A percentile compares a stretch with the other conserved stretches of the same genome.
Conservation (phyloP, 2,113 vertebrate genomes). For the Puma concolor region DNA sequence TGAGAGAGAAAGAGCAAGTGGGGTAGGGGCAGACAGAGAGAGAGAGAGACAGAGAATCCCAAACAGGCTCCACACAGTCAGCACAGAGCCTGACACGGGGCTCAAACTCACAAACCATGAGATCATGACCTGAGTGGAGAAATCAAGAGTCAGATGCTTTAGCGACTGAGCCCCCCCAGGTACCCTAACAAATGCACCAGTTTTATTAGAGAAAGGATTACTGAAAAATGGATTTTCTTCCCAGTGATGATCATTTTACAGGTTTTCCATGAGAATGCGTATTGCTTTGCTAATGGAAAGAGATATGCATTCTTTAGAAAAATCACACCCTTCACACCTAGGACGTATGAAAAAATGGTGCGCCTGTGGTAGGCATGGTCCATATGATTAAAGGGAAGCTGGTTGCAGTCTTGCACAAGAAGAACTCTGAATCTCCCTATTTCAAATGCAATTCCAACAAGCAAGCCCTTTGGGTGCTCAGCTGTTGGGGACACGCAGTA, state of each 20-base stretch:
- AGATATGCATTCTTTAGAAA: neutral
- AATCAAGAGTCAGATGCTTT: too few relatives aligned
- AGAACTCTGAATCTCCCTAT: neutral
- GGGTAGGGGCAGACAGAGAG: too few relatives aligned
- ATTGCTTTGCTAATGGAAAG: neutral
- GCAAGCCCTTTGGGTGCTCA: too few relatives aligned
- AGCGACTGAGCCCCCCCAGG: too few relatives aligned
- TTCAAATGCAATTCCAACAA: neutral
- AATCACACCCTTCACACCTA: neutral
- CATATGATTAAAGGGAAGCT: neutral
- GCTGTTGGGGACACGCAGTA: neutral
- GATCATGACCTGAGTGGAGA: too few relatives aligned
- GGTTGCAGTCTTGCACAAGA: accelerated
- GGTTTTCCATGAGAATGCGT: neutral
- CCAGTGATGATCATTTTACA: too few relatives aligned
- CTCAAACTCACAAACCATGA: too few relatives aligned
- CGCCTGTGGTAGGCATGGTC: accelerated
- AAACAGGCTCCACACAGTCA: too few relatives aligned
- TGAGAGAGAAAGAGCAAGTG: too few relatives aligned
- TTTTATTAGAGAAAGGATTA: neutral
- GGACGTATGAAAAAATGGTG: neutral
- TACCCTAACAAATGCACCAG: accelerated
- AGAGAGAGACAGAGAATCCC: too few relatives aligned
- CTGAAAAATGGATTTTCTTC: neutral
- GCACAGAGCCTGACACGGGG: too few relatives aligned